phyloP scores from a whole-genome alignment of 2,797 vertebrate genomes.

The Mus caroli region DNA sequence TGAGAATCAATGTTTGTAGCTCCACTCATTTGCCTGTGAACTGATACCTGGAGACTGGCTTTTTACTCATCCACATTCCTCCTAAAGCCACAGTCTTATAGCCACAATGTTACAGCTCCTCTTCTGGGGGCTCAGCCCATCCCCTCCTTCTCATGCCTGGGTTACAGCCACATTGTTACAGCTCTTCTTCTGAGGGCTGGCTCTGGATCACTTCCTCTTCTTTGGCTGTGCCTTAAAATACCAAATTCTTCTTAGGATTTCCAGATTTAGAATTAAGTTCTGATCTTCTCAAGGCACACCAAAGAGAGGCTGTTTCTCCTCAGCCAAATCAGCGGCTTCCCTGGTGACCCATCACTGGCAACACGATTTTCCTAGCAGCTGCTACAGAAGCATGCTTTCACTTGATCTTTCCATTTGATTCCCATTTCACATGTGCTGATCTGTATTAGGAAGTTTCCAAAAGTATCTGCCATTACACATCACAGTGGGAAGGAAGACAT shows the following conservation, averaged over 20 bases:
- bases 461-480: constrained; percentile 39
- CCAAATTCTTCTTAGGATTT: constrained; percentile 66
- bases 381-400: constrained; percentile 73
- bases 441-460: constrained; percentile 64
- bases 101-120: neutral
- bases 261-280: constrained; percentile 70
- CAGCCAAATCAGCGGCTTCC: constrained; percentile 74
- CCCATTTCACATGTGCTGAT: constrained; percentile 51
- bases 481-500: constrained; percentile 41
- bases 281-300: constrained; percentile 70
- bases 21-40: neutral
- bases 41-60: constrained; percentile 63
- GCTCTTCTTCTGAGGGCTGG: neutral
- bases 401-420: constrained; percentile 77
- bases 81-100: neutral
- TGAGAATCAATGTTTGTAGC: neutral
- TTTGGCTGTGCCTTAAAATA: constrained; percentile 75
- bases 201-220: constrained; percentile 51
- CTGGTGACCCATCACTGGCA: constrained; percentile 60
- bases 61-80: neutral
- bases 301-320: constrained; percentile 56
- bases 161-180: neutral
- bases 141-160: neutral
- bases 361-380: constrained; percentile 68
- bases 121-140: constrained; percentile 8